Percentiles rank a stretch among this genome's conserved stretches.
Conservation (phyloP, 2,888 invertebrate genomes). For the Pseudeuparius sepicola region DNA sequence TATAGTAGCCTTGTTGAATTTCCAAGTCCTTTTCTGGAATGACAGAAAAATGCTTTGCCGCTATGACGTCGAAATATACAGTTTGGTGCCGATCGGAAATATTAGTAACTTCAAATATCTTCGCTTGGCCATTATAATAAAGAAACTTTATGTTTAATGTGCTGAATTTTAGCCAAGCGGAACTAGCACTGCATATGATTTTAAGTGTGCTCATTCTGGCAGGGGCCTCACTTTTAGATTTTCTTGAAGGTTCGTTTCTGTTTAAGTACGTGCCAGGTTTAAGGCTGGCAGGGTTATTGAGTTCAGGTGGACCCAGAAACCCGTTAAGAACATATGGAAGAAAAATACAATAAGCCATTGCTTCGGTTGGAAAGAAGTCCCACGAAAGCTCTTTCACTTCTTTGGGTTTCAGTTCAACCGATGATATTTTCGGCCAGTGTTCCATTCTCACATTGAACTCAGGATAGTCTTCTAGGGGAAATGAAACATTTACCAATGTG, state of each 20-base stretch:
- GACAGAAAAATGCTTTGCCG: slow-evolving; percentile 6
- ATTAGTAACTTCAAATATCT: slow-evolving; percentile 17
- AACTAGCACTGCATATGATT: slow-evolving; percentile 24
- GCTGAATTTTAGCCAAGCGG: slow-evolving; percentile 21
- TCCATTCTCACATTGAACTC: slow-evolving; percentile 32
- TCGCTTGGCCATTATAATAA: background rate
- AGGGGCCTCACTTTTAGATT: background rate
- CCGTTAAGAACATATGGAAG: slow-evolving; percentile 50
- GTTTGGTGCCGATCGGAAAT: slow-evolving; percentile 8
- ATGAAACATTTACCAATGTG: slow-evolving; percentile 27
- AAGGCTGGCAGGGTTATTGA: slow-evolving; percentile 24
- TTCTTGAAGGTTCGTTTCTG: background rate
- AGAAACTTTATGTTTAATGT: slow-evolving; percentile 17
- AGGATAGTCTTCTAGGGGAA: slow-evolving; percentile 32
- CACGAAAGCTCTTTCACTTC: slow-evolving; percentile 32
- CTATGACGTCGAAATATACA: slow-evolving; percentile 3
- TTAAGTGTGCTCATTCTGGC: slow-evolving; percentile 21
- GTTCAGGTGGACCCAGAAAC: slow-evolving; percentile 46
- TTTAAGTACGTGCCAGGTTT: slow-evolving; percentile 18
- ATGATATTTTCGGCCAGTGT: too few relatives aligned
- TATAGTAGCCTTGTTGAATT: slow-evolving; percentile 5
- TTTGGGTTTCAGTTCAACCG: too few relatives aligned
- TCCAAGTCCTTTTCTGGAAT: slow-evolving; percentile 2
- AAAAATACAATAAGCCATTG: slow-evolving; percentile 46
- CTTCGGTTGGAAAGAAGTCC: slow-evolving; percentile 38